Conservation (phyloP, 2,113 vertebrate species). For the Ailuropoda melanoleuca region DNA sequence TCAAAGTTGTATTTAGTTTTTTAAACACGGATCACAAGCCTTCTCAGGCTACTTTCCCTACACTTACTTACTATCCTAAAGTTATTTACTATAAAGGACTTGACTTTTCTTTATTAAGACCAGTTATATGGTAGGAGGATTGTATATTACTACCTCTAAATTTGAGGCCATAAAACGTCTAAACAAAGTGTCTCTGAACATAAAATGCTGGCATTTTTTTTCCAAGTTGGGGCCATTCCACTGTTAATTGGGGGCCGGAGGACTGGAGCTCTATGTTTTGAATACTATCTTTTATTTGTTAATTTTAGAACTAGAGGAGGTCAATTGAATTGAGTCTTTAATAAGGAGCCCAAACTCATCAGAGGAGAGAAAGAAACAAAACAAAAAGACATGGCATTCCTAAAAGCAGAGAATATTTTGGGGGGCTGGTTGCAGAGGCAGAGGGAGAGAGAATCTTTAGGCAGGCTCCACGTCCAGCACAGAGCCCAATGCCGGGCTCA, state of each 20-base stretch:
- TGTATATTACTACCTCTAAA: background rate
- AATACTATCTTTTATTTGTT: background rate
- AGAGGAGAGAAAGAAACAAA: no score
- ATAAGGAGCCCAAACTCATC: background rate
- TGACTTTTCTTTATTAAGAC: background rate
- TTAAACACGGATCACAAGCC: background rate
- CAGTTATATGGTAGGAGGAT: background rate
- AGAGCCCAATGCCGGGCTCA: background rate
- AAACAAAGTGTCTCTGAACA: conserved; percentile 3
- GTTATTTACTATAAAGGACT: background rate
- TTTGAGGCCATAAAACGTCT: background rate
- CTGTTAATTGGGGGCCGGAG: background rate
- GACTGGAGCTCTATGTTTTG: background rate
- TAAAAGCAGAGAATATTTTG: background rate
- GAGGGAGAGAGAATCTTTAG: background rate
- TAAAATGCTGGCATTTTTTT: background rate
- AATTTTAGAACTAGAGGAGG: background rate
- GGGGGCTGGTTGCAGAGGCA: background rate
- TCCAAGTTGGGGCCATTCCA: background rate
- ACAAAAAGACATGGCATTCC: background rate
- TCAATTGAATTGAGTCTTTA: background rate
- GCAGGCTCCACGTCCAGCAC: background rate
- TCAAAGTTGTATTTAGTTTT: background rate
- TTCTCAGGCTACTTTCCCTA: background rate
- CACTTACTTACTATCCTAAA: background rate